Conservation (phyloP, 2,797 vertebrate genomes). For the Dipus sagitta region DNA sequence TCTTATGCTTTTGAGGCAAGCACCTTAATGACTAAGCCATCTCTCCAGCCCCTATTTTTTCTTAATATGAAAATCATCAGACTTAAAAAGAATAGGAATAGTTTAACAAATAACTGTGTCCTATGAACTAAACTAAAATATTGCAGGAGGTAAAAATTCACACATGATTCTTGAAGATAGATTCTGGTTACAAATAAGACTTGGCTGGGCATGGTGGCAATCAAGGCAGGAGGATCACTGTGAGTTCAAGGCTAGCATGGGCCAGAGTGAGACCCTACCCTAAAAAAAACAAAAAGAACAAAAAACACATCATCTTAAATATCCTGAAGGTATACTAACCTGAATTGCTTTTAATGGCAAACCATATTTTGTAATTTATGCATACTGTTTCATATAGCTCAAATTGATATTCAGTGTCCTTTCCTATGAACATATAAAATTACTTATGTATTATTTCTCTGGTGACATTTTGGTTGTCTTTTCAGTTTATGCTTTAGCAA, state of each 20-base stretch:
- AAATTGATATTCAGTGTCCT: neutral
- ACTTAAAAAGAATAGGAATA: conserved; percentile 7
- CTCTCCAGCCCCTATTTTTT: no score
- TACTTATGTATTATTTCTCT: conserved; percentile 1
- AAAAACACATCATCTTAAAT: neutral
- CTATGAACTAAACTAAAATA: neutral
- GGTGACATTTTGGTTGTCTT: neutral
- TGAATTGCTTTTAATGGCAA: neutral
- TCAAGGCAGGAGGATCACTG: no score
- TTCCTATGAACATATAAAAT: conserved; percentile 31
- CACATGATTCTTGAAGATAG: neutral
- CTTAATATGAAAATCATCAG: conserved; percentile 33
- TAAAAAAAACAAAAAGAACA: no score
- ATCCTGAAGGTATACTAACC: neutral
- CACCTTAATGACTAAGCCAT: no score
- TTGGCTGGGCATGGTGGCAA: no score
- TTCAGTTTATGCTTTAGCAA: conserved; percentile 35
- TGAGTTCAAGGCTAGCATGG: no score
- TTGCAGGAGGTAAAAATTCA: conserved; percentile 1
- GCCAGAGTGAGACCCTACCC: no score
- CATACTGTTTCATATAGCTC: conserved; percentile 31
- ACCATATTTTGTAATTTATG: neutral
- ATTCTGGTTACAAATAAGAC: neutral
- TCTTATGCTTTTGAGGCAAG: no score
- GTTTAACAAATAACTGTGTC: neutral